These are phyloP conservation scores for Penaeus vannamei DNA, from an alignment of 1,140 invertebrate species.

Conservation along the genomic window DNA sequence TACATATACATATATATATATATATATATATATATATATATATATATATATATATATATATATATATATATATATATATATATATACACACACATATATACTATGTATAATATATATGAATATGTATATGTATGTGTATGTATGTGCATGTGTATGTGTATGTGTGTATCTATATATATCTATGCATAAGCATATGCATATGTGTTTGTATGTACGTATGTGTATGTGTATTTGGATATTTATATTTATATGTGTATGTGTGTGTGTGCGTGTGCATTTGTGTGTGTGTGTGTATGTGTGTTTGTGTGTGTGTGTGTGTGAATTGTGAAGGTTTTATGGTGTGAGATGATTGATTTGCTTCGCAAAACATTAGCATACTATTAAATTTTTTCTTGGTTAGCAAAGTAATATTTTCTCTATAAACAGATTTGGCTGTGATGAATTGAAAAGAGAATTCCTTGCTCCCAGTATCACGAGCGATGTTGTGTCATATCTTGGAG, in stretches of 20 bases:
- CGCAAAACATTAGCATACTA: no score
- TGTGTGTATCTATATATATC: not conserved
- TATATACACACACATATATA: not conserved
- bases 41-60: not conserved
- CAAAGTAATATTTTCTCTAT: no score
- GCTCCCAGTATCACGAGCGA: slow-evolving; percentile 73
- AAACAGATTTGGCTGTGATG: not conserved
- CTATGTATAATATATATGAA: not conserved
- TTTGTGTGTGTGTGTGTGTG: not conserved
- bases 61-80: not conserved
- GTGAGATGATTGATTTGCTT: no score
- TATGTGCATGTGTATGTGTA: slow-evolving; percentile 29
- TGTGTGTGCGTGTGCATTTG: not conserved
- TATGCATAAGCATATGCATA: not conserved
- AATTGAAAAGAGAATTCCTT: not conserved
- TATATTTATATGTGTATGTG: not conserved
- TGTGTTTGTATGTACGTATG: slow-evolving; percentile 35
- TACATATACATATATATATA: not conserved
- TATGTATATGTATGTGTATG: slow-evolving; percentile 1
- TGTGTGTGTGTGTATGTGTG: not conserved
- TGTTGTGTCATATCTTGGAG: slow-evolving; percentile 33
- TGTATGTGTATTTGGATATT: slow-evolving; percentile 22
- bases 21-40: not conserved
- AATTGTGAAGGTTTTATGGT: no score
- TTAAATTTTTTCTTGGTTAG: no score